phyloP scores from a whole-genome alignment of 1,140 invertebrate genomes.

The Ceratina australensis region DNA sequence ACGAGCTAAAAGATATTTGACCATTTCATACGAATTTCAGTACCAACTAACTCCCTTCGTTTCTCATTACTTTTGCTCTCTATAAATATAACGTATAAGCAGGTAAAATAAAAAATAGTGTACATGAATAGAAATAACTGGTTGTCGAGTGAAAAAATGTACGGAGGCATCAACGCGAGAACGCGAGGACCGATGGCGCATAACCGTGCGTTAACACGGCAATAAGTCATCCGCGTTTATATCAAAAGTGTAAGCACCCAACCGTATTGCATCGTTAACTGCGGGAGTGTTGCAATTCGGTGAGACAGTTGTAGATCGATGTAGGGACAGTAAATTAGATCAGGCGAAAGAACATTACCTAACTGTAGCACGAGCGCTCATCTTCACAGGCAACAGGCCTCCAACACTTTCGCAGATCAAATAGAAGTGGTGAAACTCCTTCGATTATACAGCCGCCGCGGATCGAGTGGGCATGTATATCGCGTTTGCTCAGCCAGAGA shows the following conservation, averaged over 20 bases:
- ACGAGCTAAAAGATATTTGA: too few relatives aligned
- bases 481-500: constrained; percentile 39
- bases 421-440: constrained; percentile 56
- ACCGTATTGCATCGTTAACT: constrained; percentile 54
- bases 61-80: too few relatives aligned
- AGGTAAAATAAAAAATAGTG: too few relatives aligned
- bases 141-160: background rate
- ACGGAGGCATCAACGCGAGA: background rate
- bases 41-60: too few relatives aligned
- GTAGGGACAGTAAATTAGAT: constrained; percentile 77
- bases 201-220: constrained; percentile 17
- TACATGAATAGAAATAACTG: background rate
- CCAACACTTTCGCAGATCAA: constrained; percentile 57
- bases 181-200: background rate
- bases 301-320: constrained; percentile 76
- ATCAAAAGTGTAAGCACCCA: constrained; percentile 38
- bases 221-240: constrained; percentile 34
- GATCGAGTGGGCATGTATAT: constrained; percentile 32
- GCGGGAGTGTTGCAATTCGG: constrained; percentile 64
- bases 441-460: constrained; percentile 26
- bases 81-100: too few relatives aligned
- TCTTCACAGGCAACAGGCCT: constrained; percentile 52
- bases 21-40: too few relatives aligned
- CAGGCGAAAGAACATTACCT: constrained; percentile 74
- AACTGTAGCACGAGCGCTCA: constrained; percentile 67